A percentile compares a stretch with the other conserved stretches of the same genome.
phyloP scores from a whole-genome alignment of 2,888 invertebrate species.

The Gymnocheta viridis region DNA sequence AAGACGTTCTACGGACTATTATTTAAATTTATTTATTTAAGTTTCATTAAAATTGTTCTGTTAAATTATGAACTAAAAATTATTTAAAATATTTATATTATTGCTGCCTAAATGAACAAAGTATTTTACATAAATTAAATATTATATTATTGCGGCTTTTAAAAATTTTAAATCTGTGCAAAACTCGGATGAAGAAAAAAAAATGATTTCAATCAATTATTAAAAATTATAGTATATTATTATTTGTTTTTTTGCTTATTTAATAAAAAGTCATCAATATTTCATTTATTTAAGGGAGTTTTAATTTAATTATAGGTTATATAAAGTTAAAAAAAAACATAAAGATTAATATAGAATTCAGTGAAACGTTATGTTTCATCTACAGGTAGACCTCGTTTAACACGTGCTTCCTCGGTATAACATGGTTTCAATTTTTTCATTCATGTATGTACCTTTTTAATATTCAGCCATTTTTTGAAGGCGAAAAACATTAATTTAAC shows the following conservation, averaged over 20 bases:
- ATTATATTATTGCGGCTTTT: not conserved
- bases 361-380: not conserved
- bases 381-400: too few relatives aligned
- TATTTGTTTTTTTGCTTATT: not conserved
- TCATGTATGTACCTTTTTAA: too few relatives aligned
- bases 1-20: too few relatives aligned
- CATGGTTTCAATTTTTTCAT: too few relatives aligned
- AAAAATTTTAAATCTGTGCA: not conserved
- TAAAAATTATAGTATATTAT: not conserved
- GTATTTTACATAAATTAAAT: conserved; percentile 58
- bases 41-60: too few relatives aligned
- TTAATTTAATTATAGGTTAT: conserved; percentile 34
- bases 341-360: conserved; percentile 10
- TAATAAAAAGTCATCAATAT: conserved; percentile 33
- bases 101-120: too few relatives aligned
- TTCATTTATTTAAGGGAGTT: conserved; percentile 23
- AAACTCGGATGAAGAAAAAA: not conserved
- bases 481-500: too few relatives aligned
- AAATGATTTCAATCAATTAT: not conserved
- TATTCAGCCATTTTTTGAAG: too few relatives aligned
- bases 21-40: too few relatives aligned
- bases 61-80: too few relatives aligned
- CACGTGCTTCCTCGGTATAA: too few relatives aligned
- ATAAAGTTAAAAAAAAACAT: not conserved
- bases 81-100: too few relatives aligned